phyloP scores from a whole-genome alignment of 1,140 invertebrate genomes.

The Magallana gigas region DNA sequence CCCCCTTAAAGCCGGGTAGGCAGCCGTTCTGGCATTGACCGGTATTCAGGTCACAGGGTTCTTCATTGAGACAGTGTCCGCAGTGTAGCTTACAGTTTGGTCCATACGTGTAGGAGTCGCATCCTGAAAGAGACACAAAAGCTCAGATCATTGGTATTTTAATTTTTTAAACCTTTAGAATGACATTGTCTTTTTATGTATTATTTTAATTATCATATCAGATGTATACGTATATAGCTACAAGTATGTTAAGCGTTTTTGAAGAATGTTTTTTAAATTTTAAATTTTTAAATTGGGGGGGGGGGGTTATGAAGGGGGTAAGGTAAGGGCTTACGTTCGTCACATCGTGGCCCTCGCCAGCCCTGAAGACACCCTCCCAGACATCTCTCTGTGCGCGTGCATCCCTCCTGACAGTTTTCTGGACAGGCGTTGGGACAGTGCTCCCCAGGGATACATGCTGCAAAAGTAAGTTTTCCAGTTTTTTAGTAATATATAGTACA shows the following conservation, averaged over 20 bases:
- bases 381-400: constrained; percentile 56
- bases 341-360: constrained; percentile 60
- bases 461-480: background rate
- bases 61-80: constrained; percentile 67
- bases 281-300: too few relatives aligned
- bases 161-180: too few relatives aligned
- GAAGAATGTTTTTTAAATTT: too few relatives aligned
- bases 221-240: too few relatives aligned
- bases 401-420: constrained; percentile 42
- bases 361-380: constrained; percentile 61
- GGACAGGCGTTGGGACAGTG: constrained; percentile 38
- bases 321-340: constrained; percentile 56
- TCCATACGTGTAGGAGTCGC: constrained; percentile 56
- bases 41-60: constrained; percentile 61
- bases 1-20: constrained; percentile 62
- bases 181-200: too few relatives aligned
- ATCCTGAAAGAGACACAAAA: constrained; percentile 25
- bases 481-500: too few relatives aligned
- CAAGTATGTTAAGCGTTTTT: too few relatives aligned
- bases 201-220: too few relatives aligned
- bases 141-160: background rate
- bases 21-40: constrained; percentile 66
- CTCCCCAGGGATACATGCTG: constrained; percentile 45
- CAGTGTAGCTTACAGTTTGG: constrained; percentile 60
- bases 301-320: too few relatives aligned